Conservation (phyloP, 2,113 vertebrate species). For the Oryzias woworae region DNA sequence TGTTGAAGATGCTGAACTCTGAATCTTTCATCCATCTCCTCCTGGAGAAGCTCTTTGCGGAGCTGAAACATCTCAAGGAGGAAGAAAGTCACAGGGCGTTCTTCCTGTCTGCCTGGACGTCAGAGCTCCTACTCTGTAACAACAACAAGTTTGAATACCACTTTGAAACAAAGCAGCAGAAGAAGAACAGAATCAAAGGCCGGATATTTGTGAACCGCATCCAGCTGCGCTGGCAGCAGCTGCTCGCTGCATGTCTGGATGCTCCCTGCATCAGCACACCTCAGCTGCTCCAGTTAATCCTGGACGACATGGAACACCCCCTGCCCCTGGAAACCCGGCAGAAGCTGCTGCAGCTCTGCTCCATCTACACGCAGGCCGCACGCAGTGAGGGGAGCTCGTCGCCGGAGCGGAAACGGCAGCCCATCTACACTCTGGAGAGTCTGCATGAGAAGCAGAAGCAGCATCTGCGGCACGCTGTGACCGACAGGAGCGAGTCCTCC, state of each 20-base stretch:
- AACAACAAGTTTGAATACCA: slow-evolving; percentile 66
- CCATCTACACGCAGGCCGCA: slow-evolving; percentile 86
- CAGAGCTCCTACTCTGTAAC: slow-evolving; percentile 84
- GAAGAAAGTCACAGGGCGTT: slow-evolving; percentile 72
- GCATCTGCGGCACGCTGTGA: slow-evolving; percentile 32
- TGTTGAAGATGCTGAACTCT: slow-evolving; percentile 84
- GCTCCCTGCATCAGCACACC: slow-evolving; percentile 86
- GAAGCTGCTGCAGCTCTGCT: slow-evolving; percentile 85
- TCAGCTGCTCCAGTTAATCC: slow-evolving; percentile 86
- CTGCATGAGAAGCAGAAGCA: slow-evolving; percentile 79
- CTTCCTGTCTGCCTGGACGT: slow-evolving; percentile 88
- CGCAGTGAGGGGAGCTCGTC: slow-evolving; percentile 14
- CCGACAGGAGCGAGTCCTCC: slow-evolving; percentile 56
- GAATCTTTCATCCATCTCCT: slow-evolving; percentile 82
- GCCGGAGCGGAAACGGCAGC: slow-evolving; percentile 65
- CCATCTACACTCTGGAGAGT: slow-evolving; percentile 88
- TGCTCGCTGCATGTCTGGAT: slow-evolving; percentile 85
- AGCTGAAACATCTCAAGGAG: slow-evolving; percentile 76
- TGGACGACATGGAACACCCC: slow-evolving; percentile 86
- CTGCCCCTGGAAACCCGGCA: slow-evolving; percentile 80
- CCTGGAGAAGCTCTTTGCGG: slow-evolving; percentile 86
- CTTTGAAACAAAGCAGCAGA: slow-evolving; percentile 69
- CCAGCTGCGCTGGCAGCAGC: slow-evolving; percentile 83
- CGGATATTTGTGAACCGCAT: slow-evolving; percentile 80
- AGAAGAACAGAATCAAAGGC: slow-evolving; percentile 72